Conservation (phyloP, 1,140 invertebrate genomes). For the Onthophagus taurus region DNA sequence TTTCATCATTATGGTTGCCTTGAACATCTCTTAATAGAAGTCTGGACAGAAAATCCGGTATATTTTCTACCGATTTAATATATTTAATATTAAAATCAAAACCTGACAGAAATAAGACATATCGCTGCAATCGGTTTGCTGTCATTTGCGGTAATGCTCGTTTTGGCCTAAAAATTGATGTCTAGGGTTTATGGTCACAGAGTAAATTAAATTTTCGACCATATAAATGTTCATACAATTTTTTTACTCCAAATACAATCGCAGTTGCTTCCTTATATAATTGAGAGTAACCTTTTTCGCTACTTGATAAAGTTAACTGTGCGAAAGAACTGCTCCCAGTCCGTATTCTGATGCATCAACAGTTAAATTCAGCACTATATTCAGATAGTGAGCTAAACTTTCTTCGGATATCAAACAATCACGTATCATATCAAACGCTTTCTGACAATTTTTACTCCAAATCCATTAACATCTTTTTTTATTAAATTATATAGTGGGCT, state of each 20-base stretch:
- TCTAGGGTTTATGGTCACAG: slow-evolving; percentile 43
- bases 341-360: slow-evolving; percentile 24
- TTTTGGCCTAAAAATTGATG: slow-evolving; percentile 36
- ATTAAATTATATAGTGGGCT: slow-evolving; percentile 12
- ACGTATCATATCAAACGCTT: slow-evolving; percentile 24
- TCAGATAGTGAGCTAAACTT: slow-evolving; percentile 19
- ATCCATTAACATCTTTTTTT: slow-evolving; percentile 4
- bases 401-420: slow-evolving; percentile 23
- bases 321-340: slow-evolving; percentile 21
- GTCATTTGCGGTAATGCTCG: slow-evolving; percentile 28
- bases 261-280: slow-evolving; percentile 46
- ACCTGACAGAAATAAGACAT: slow-evolving; percentile 27
- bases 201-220: slow-evolving; percentile 41
- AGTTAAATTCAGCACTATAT: slow-evolving; percentile 18
- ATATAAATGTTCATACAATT: slow-evolving; percentile 44
- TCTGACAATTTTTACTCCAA: slow-evolving; percentile 20
- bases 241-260: slow-evolving; percentile 40
- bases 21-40: background rate
- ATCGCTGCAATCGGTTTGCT: slow-evolving; percentile 30
- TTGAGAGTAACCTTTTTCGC: slow-evolving; percentile 42
- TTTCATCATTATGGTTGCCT: background rate
- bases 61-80: slow-evolving; percentile 1
- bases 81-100: slow-evolving; percentile 12
- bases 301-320: slow-evolving; percentile 35
- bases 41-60: slow-evolving; percentile 6